Conservation (phyloP, 1,140 invertebrate species). For the Drosophila ananassae region DNA sequence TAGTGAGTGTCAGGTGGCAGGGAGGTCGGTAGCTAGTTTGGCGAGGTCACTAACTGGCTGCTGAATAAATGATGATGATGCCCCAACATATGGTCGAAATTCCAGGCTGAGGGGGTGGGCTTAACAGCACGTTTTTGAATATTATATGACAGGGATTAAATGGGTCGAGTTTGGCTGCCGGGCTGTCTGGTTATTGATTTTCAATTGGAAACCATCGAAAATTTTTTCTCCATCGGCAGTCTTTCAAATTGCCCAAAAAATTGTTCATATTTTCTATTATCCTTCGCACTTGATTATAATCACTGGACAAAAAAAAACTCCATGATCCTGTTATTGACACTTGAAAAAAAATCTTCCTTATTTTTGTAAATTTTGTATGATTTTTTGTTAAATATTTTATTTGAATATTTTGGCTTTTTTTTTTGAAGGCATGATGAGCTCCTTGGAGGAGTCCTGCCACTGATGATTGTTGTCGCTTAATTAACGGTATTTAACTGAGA, state of each 20-base stretch:
- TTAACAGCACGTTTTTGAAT: constrained; percentile 54
- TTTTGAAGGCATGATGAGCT: neutral
- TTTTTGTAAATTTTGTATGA: neutral
- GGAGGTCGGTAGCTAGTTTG: neutral
- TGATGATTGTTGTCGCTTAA: constrained; percentile 57
- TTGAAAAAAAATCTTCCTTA: constrained; percentile 15
- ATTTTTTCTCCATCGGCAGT: neutral
- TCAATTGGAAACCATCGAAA: constrained; percentile 24
- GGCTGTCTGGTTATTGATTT: constrained; percentile 35
- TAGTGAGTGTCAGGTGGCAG: neutral
- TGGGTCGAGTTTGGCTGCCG: constrained; percentile 14
- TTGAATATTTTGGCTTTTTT: neutral
- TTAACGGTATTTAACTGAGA: constrained; percentile 79
- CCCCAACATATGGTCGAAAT: constrained; percentile 66
- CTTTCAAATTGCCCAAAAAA: neutral
- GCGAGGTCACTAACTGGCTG: constrained; percentile 6
- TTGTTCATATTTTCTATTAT: constrained; percentile 8
- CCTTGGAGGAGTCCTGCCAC: constrained; percentile 9
- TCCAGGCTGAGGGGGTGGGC: constrained; percentile 18
- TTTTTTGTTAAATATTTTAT: neutral
- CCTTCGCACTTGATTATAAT: constrained; percentile 22
- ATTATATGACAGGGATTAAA: constrained; percentile 33
- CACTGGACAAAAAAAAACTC: constrained; percentile 9
- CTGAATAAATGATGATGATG: constrained; percentile 67
- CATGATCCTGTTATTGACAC: neutral